phyloP scores from a whole-genome alignment of 2,888 invertebrate genomes.

The Sialis fuliginosa region DNA sequence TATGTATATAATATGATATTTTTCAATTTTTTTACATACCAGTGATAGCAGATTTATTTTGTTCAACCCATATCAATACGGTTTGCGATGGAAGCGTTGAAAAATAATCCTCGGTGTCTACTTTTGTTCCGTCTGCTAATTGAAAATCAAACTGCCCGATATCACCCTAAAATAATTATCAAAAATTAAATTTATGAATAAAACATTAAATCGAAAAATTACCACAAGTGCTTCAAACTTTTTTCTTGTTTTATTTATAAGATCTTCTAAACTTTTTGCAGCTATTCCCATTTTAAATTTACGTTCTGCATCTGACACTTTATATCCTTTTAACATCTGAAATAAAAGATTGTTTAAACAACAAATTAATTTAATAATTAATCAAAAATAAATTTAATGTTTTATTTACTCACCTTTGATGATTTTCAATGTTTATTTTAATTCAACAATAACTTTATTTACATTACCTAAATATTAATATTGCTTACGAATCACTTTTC shows the following conservation, averaged over 20 bases:
- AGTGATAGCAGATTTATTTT: conserved; percentile 23
- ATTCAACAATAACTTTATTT: no score
- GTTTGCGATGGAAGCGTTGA: conserved; percentile 56
- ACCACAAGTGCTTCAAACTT: conserved; percentile 29
- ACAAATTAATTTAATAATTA: no score
- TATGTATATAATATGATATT: neutral
- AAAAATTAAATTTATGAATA: neutral
- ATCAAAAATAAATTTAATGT: no score
- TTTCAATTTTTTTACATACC: conserved; percentile 4
- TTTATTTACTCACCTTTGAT: no score
- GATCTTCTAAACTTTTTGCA: conserved; percentile 42
- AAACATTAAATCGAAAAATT: neutral
- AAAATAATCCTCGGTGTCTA: conserved; percentile 63
- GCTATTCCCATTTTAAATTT: conserved; percentile 53
- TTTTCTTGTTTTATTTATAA: conserved; percentile 46
- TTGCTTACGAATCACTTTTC: no score
- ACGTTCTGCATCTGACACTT: conserved; percentile 50
- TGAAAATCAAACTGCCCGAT: conserved; percentile 20
- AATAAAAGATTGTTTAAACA: neutral
- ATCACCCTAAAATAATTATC: neutral
- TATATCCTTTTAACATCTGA: conserved; percentile 44
- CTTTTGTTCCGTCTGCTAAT: conserved; percentile 44
- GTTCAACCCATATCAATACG: conserved; percentile 37
- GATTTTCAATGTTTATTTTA: no score
- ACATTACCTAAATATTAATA: no score